Evolutionary conservation across 1,140 invertebrate species (phyloP).

Genomic region (Nebria ingens): DNA sequence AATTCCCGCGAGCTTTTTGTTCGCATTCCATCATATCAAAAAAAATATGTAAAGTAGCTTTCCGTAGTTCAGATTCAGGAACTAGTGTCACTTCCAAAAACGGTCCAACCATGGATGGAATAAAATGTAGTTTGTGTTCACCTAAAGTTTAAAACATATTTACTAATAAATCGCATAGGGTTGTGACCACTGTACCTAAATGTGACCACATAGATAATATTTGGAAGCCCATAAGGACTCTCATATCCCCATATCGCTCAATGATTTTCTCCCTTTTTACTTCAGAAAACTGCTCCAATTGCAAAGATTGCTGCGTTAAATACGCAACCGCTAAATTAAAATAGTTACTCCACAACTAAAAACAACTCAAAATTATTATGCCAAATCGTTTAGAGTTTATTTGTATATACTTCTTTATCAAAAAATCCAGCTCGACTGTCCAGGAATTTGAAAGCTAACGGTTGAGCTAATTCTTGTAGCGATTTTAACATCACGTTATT

Average conservation of each 20-base stretch:
- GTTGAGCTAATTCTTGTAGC: conserved; percentile 77
- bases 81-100: conserved; percentile 87
- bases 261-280: conserved; percentile 69
- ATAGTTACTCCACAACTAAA: conserved; percentile 79
- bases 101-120: conserved; percentile 87
- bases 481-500: conserved; percentile 81
- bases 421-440: conserved; percentile 48
- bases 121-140: conserved; percentile 76
- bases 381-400: too few species aligned
- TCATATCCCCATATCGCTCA: conserved; percentile 81
- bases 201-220: conserved; percentile 91
- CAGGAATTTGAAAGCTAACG: conserved; percentile 75
- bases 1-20: conserved; percentile 68
- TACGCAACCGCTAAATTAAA: conserved; percentile 82
- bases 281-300: conserved; percentile 74
- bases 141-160: conserved; percentile 33
- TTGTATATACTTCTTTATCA: conserved; percentile 50
- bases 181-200: too few species aligned
- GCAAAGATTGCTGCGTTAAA: conserved; percentile 75
- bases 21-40: conserved; percentile 97
- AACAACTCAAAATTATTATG: conserved; percentile 14
- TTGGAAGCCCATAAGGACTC: conserved; percentile 86
- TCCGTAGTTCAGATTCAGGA: conserved; percentile 75
- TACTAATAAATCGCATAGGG: conserved; percentile 8
- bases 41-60: conserved; percentile 87